Evolutionary conservation across 2,113 vertebrate species (phyloP).

Genomic region (Onychostruthus taczanowskii): DNA sequence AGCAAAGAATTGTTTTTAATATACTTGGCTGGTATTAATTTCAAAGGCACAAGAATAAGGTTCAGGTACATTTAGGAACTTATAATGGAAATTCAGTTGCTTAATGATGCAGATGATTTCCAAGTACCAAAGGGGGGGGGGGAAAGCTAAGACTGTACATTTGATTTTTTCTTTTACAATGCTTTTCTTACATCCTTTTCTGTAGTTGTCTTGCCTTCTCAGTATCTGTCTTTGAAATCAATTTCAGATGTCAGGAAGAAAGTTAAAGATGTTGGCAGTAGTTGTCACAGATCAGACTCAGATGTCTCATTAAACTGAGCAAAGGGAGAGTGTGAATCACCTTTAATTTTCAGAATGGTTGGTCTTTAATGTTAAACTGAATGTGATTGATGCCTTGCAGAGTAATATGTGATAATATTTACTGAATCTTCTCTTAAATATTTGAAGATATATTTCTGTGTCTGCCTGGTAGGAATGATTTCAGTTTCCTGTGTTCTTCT

Average conservation of each 20-base stretch:
- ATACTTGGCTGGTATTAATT: background rate
- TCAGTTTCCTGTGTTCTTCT: background rate
- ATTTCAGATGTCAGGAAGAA: slow-evolving; percentile 11
- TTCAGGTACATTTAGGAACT: background rate
- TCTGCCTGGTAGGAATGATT: background rate
- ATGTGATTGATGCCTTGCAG: slow-evolving; percentile 10
- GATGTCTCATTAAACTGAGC: slow-evolving; percentile 20
- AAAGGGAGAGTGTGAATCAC: background rate
- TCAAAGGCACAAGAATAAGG: background rate
- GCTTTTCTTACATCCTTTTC: background rate
- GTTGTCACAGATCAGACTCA: slow-evolving; percentile 5
- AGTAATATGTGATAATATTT: slow-evolving; percentile 29
- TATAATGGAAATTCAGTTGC: background rate
- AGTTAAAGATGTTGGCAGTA: background rate
- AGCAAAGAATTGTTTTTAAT: background rate
- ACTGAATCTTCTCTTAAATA: background rate
- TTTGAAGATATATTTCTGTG: background rate
- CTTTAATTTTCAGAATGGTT: slow-evolving; percentile 14
- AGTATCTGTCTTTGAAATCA: slow-evolving; percentile 34
- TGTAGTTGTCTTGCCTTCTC: background rate
- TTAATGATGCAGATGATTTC: background rate
- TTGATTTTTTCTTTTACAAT: background rate
- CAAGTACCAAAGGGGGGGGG: background rate
- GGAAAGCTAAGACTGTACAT: background rate
- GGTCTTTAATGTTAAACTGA: background rate